Evolutionary conservation across 2,113 vertebrate species (phyloP).

Genomic region (Crotalus helleri): DNA sequence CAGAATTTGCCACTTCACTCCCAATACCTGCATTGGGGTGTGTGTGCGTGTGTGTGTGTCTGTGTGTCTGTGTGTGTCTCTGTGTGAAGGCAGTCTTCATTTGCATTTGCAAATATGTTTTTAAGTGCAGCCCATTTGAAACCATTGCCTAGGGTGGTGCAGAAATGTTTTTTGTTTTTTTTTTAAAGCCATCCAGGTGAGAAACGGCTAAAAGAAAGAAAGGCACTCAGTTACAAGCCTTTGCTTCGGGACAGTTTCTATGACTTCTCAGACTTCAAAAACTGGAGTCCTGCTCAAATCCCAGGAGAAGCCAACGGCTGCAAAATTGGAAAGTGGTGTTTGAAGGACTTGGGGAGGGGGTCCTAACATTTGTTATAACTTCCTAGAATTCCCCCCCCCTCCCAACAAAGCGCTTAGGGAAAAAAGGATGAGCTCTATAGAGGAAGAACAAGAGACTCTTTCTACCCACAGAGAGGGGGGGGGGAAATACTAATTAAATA

Average conservation of each 20-base stretch:
- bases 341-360: not conserved
- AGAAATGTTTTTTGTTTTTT: not conserved
- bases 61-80: no score
- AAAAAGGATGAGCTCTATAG: not conserved
- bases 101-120: slow-evolving; percentile 8
- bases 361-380: not conserved
- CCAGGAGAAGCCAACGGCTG: not conserved
- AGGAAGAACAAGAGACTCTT: not conserved
- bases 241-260: not conserved
- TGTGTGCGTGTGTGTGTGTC: not conserved
- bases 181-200: slow-evolving; percentile 1
- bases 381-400: not conserved
- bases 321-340: not conserved
- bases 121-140: slow-evolving; percentile 4
- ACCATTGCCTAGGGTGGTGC: not conserved
- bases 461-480: not conserved
- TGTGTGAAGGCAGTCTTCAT: not conserved
- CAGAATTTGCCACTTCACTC: not conserved
- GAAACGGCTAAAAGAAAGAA: not conserved
- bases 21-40: not conserved
- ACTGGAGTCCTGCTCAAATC: not conserved
- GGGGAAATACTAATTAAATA: not conserved
- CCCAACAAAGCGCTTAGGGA: not conserved
- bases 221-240: not conserved
- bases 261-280: not conserved